phyloP scores from a whole-genome alignment of 2,113 vertebrate genomes.

The human (Homo sapiens) region DNA sequence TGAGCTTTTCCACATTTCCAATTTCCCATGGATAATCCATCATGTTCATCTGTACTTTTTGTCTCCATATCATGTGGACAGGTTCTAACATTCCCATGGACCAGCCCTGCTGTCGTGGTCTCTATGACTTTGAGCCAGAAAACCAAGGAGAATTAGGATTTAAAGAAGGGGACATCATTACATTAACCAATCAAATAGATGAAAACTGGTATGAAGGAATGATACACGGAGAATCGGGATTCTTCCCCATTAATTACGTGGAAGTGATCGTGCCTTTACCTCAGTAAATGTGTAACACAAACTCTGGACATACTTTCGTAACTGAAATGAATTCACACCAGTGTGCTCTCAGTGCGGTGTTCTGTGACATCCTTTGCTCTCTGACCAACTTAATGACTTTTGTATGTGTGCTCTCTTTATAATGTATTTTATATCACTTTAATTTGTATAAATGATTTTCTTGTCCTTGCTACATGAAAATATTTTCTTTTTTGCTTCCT shows the following conservation, averaged over 20 bases:
- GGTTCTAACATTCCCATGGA: constrained; percentile 88
- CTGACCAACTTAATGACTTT: constrained; percentile 85
- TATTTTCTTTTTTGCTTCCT: constrained; percentile 83
- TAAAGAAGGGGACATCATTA: constrained; percentile 96
- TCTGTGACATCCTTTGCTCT: constrained; percentile 85
- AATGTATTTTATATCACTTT: constrained; percentile 88
- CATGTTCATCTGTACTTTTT: constrained; percentile 17
- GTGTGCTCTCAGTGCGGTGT: constrained; percentile 83
- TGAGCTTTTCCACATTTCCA: not conserved
- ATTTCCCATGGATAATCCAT: rapidly evolving
- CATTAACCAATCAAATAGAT: constrained; percentile 95
- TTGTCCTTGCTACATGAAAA: constrained; percentile 77
- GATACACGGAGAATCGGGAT: constrained; percentile 92
- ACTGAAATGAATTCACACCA: constrained; percentile 79
- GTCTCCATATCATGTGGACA: constrained; percentile 77
- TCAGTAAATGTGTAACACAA: constrained; percentile 83
- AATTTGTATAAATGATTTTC: constrained; percentile 78
- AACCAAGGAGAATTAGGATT: constrained; percentile 96
- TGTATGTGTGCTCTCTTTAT: constrained; percentile 85
- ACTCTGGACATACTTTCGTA: constrained; percentile 73
- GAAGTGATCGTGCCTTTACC: constrained; percentile 94
- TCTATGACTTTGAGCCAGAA: constrained; percentile 96
- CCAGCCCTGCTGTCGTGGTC: constrained; percentile 94
- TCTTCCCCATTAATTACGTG: constrained; percentile 97
- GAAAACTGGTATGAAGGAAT: constrained; percentile 98